Base-by-base conservation (phyloP, 2,888 invertebrate species). In the Tinea pellionella region DNA sequence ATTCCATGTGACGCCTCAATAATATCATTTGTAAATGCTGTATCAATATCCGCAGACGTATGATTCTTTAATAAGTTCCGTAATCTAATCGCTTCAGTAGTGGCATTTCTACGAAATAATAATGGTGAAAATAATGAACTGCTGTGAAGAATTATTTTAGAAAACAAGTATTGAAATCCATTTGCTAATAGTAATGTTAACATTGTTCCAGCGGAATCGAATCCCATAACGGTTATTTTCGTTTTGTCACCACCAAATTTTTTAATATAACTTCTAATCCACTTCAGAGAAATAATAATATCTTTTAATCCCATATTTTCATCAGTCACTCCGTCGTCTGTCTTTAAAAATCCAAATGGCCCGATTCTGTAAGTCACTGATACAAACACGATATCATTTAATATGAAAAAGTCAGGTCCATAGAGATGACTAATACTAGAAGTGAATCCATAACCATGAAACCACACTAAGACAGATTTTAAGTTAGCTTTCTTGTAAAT, bases 251-350 rank as follows among this genome's bases (percentile, higher is more conserved):
- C 88, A 15, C 77, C 77, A 62, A 88, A 85, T 32, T 68, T 32
- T 41, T 69, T 66, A 18, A 84, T 73, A 66, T 87, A 84, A 56
- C 61, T 72, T 62, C 70, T 72, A 2, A 87, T 73, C 86, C 86
- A 88, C 68, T 80, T 80, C n/a, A 88, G 69, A 11, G 80, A 80
- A 67, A 77, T 68, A 0, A 79, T 70, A 42, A 87, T 82, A 65
- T 88, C 88, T 68, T 82, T 87, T 12, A 88, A 68, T 1, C 88
- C 88, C 86, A 87, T 84, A 62, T 88, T 88, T 0, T 71, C 74
- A 64, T 82, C 65, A 9, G 71, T 30, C 37, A 78, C 75, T 0
- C 72, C 69, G 30, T 80, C 72, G 61, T 82, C 79, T 1, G 74
- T 19, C 65, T 81, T 86, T 18, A 84, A 63, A 68, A 85, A 88